Base-by-base conservation (phyloP, 2,888 invertebrate species). In the Agrotis puta region DNA sequence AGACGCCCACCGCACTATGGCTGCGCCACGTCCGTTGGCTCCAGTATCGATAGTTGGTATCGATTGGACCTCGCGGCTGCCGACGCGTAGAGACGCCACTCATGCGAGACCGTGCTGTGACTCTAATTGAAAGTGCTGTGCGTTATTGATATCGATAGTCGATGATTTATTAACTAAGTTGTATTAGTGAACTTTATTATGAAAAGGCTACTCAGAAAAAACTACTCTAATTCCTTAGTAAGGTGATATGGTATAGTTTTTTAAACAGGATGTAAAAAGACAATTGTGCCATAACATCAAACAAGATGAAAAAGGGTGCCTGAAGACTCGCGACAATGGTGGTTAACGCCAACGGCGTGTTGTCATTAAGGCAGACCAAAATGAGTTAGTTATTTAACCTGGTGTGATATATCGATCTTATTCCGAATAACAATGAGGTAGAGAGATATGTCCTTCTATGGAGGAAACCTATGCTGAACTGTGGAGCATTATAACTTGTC, bases 31-130 rank as follows among this genome's bases (percentile, higher is more conserved):
- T 79, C 58, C 74, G 74, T 56, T 56, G 45, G 51, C 79, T 53
- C 63, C 86, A 87, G 85, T 93, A 90, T 93, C 92, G 93, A 94
- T 93, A 87, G 88, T 89, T 89, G 90, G 92, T 95, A 95, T 94
- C 93, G 94, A 94, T 93, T 92, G 83, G 83, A 84, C 85, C 77
- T 86, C 85, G 88, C 87, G 88, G 88, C 85, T 87, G 89, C 85
- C 92, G 92, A 92, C 91, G 92, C 92, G 92, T 90, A 91, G 91
- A 90, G 92, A 93, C 92, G 94, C 93, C 93, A 93, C 93, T 94
- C 94, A 93, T 93, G 94, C 94, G 94, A 92, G 88, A 89, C 91
- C 91, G 92, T 92, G 92, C 92, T 92, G 92, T 87, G 93, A 89
- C 90, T 94, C 92, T 95, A 95, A 95, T 95, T 95, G 94, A 93